Conservation (phyloP, 1,140 invertebrate species). For the Formica selysi region DNA sequence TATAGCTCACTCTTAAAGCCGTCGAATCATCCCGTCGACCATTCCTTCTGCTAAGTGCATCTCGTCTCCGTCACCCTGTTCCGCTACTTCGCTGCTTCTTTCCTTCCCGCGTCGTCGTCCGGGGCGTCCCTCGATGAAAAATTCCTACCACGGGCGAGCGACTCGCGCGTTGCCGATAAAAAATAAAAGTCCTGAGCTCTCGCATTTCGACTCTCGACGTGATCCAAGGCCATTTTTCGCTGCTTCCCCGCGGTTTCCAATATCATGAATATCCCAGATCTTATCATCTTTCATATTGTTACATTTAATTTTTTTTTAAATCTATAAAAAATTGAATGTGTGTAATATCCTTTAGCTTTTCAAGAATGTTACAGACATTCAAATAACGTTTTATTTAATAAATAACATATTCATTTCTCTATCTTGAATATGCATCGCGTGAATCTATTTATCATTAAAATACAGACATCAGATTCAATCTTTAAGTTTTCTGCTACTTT, state of each 20-base stretch:
- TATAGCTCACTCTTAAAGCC: conserved; percentile 56
- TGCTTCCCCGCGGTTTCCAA: background rate
- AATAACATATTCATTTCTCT: background rate
- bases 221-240: conserved; percentile 23
- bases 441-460: no score
- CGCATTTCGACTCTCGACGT: conserved; percentile 50
- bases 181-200: conserved; percentile 67
- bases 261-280: conserved; percentile 13
- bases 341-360: background rate
- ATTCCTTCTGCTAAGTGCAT: conserved; percentile 73
- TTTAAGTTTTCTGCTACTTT: background rate
- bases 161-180: conserved; percentile 54
- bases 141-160: conserved; percentile 68
- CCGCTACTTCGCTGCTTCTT: conserved; percentile 64
- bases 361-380: background rate
- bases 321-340: background rate
- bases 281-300: background rate
- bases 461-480: no score
- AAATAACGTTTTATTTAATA: conserved; percentile 9
- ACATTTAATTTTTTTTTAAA: background rate
- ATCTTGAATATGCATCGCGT: background rate
- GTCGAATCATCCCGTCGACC: conserved; percentile 33
- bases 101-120: conserved; percentile 40
- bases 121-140: conserved; percentile 69
- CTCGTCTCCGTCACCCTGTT: conserved; percentile 68